These are phyloP conservation scores for Apodemus agrarius DNA, from an alignment of 2,797 vertebrate genomes.

Conservation along the genomic window DNA sequence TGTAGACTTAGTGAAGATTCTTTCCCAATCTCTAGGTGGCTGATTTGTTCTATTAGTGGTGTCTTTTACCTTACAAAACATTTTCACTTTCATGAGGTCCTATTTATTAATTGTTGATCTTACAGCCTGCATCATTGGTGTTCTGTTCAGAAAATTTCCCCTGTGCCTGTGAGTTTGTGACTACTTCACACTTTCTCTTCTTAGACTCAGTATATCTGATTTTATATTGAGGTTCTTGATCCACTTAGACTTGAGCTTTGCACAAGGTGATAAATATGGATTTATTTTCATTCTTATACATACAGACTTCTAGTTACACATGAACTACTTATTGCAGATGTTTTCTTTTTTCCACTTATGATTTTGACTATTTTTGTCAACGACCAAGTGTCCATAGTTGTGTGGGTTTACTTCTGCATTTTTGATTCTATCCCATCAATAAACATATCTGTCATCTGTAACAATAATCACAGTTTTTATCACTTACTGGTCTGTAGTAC, in stretches of 20 bases:
- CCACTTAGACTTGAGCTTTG: neutral
- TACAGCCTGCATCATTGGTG: no score
- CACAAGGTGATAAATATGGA: neutral
- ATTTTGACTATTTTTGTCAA: neutral
- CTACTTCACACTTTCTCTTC: neutral
- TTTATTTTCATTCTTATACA: neutral
- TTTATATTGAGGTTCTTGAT: neutral
- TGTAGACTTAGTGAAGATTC: no score
- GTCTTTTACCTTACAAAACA: no score
- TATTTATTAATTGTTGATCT: no score
- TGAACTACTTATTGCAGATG: neutral
- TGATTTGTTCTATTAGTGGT: no score
- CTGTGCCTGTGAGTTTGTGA: neutral
- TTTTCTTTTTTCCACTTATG: neutral
- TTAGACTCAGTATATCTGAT: neutral
- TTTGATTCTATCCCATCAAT: neutral
- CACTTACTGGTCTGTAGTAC: neutral
- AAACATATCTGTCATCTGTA: neutral
- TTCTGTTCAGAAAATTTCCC: no score
- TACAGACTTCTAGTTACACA: neutral
- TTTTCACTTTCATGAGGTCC: no score
- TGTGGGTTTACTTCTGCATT: neutral
- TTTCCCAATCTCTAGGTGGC: no score
- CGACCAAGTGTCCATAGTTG: neutral
- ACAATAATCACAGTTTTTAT: neutral